Base-by-base conservation (phyloP, 2,113 vertebrate species). In the Zingel zingel region DNA sequence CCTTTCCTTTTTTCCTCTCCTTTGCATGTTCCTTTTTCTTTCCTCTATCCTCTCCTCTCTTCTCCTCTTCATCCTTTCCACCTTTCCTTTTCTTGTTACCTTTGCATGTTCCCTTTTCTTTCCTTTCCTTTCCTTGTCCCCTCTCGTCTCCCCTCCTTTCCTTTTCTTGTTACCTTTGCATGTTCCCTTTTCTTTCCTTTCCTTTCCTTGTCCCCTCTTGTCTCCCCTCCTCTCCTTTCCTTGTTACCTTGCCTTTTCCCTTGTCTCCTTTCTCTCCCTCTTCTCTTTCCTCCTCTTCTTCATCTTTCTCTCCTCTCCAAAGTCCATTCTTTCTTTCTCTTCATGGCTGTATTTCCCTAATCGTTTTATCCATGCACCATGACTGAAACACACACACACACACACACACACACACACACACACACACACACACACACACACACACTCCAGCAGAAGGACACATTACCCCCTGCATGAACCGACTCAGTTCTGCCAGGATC, bases 401-500 rank as follows among this genome's bases (percentile, higher is more conserved):
- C 65, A 59, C 64, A 51, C 71, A 48, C 57, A 71, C 51, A 56
- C 33, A 43, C 68, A 51, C 77, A 79, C 77, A 73, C 59, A 51
- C 43, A 66, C 30, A 48, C 70, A 73, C 53, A 68, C 64, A 75
- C 72, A 70, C 70, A 62, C 71, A 63, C 74, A 68, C 56, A 30
- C 57, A 47, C 61, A 13, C 62, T 57, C 62, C 57, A 68, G 71
- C 83, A 88, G 86, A 69, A 85, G 84, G 88, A 82, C 88, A 88
- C 90, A 91, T 88, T 92, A 89, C 67, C 88, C 88, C 59, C 83
- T 89, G 75, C 51, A 36, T 92, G 90, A 92, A 90, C 88, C 71
- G 68, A 47, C 82, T 80, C 57, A 68, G 86, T 83, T 78, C 75
- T 87, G 88, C 90, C 88, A 90, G 88, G 78, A 87, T 86, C 85